Conservation (phyloP, 2,888 invertebrate species). For the Celastrina argiolus region DNA sequence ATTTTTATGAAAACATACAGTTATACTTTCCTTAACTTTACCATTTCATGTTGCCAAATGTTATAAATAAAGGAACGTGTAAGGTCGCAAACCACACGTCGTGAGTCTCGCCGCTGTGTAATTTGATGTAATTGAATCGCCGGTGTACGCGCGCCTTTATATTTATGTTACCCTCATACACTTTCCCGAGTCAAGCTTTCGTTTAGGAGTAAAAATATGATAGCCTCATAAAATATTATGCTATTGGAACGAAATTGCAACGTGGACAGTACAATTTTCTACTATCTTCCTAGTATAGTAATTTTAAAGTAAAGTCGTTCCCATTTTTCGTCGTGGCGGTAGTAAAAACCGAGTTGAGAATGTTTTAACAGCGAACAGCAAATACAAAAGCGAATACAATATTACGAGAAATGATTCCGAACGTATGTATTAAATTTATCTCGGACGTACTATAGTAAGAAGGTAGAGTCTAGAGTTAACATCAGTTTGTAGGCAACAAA, state of each 20-base stretch:
- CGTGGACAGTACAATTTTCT: not conserved
- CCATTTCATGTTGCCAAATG: no score
- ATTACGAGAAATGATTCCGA: no score
- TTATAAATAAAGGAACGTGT: not conserved
- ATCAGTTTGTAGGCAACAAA: not conserved
- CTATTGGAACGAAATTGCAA: not conserved
- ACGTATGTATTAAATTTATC: no score
- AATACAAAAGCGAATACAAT: no score
- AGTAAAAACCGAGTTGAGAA: no score
- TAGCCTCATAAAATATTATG: not conserved
- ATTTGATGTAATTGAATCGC: slow-evolving; percentile 17
- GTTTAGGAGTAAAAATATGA: not conserved
- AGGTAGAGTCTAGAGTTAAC: no score
- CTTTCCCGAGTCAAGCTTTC: not conserved
- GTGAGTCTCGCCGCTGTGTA: not conserved
- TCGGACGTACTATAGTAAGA: no score
- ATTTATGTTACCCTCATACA: not conserved
- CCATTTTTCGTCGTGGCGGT: no score
- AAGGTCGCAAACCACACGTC: not conserved
- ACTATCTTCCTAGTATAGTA: not conserved
- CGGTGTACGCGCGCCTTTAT: slow-evolving; percentile 12
- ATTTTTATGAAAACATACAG: no score
- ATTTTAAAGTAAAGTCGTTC: no score
- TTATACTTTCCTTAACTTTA: no score
- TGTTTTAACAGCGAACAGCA: no score